Base-by-base conservation (phyloP, 2,888 invertebrate species). In the Diarsia dahlii region DNA sequence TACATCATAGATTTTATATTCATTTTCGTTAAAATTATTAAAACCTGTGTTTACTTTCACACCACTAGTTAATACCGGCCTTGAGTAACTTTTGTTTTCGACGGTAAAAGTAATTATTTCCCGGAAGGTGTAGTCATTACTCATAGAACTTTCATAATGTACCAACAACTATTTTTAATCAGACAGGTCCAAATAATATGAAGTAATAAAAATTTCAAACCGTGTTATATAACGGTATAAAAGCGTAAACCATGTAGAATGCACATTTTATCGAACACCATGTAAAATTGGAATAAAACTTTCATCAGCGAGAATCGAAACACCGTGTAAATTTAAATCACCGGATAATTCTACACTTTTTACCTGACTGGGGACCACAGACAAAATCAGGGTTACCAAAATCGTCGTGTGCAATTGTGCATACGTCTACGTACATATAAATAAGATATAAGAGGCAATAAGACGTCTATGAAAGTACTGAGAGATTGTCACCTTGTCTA, bases 41-140 rank as follows among this genome's bases (percentile, higher is more conserved):
- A 52, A 23, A 9, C 28, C 6, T 0, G 9, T 69, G 39, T 71
- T 72, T 15, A 58, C 28, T 81, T 56, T 74, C 56, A 77, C 34
- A 34, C 23, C n/a, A 13, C 2, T 10, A 50, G 6, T 0, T 58
- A 13, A 20, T 45, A 8, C 13, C 45, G 34, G 45, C 77, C 82
- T 77, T 82, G 77, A 18, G 0, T 52, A 79, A 76, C 76, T 76
- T 82, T 46, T 58, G 23, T 74, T 67, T 82, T 76, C 50, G n/a
- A 15, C 13, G 60, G 50, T 52, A 76, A 81, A 74, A 39, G 50
- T 63, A 56, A 76, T 63, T 76, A 82, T 50, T 79, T 67, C 34
- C 56, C 62, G 63, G 78, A 79, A 78, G 6, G 28, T n/a, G 45
- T 67, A 46, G 46, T 58, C 67, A 79, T 79, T 79, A 82, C 63